phyloP scores from a whole-genome alignment of 2,888 invertebrate species.

The Pterostichus madidus region DNA sequence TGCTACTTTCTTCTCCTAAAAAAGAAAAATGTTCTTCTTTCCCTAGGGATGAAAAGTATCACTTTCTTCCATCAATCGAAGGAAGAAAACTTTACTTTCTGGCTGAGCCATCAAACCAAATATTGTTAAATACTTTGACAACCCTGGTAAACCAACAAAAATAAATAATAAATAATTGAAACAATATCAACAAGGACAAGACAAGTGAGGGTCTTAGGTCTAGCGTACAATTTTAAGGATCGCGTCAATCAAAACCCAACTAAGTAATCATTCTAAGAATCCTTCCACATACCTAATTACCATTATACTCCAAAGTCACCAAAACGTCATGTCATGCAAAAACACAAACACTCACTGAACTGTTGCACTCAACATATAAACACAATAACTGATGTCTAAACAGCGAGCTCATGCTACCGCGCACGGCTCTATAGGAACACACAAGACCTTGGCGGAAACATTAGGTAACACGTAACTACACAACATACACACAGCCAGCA shows the following conservation, averaged over 20 bases:
- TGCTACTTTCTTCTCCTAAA: too few relatives aligned
- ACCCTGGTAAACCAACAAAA: too few relatives aligned
- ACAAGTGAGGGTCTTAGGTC: too few relatives aligned
- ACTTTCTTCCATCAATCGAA: too few relatives aligned
- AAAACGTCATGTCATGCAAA: background rate
- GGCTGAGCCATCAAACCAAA: too few relatives aligned
- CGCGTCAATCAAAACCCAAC: background rate
- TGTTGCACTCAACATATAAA: background rate
- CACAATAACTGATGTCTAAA: background rate
- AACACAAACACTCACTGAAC: background rate
- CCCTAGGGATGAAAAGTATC: too few relatives aligned
- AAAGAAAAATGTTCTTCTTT: too few relatives aligned
- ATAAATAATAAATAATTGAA: too few relatives aligned
- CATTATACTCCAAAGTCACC: background rate
- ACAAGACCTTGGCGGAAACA: conserved; percentile 30
- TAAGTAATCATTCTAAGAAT: background rate
- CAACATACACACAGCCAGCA: background rate
- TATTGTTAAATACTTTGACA: too few relatives aligned
- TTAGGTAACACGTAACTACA: conserved; percentile 32
- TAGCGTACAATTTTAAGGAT: too few relatives aligned
- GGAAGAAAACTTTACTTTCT: too few relatives aligned
- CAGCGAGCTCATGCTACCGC: background rate
- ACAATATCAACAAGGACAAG: too few relatives aligned
- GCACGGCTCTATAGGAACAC: background rate
- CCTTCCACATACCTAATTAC: background rate